Base-by-base conservation (phyloP, 2,888 invertebrate species). In the Calliopum simillimum region DNA sequence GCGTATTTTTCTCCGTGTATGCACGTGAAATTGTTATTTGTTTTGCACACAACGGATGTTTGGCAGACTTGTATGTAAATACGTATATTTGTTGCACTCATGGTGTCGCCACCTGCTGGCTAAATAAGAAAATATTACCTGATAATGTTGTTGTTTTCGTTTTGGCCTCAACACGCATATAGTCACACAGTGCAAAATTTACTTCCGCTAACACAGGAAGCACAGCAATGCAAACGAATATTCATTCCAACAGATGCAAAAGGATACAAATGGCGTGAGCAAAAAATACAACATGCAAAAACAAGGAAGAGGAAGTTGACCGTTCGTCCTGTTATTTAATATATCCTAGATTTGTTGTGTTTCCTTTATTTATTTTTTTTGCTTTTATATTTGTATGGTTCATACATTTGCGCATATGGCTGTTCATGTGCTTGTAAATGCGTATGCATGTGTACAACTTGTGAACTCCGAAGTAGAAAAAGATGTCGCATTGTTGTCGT, bases 291-390 rank as follows among this genome's bases (percentile, higher is more conserved):
- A 16, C 4, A 44, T 51, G 16, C 51, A 53, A 41, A 63, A 64
- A 78, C 78, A 80, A 73, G 73, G 79, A 81, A 80, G 74, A 73
- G 79, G 79, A 80, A 80, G 79, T 75, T 80, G 81, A 80, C 81
- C 80, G 78, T 73, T 77, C 68, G 76, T 55, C 25, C 33, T 67
- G 76, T 78, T 80, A 81, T 79, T 80, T 81, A 81, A 80, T 80
- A 81, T 79, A 80, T 81, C 81, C 80, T 79, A 79, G 78, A 80
- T 80, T 80, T 80, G 80, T 80, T 79, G 81, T 77, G 80, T 76
- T 79, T 79, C 78, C 78, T 75, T 74, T 77, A 72, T 68, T 59
- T 70, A n/a, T 68, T 72, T 71, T 69, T 62, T 67, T 76, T 59
- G 16, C n/a, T 33, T 25, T 49, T 12, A 47, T 14, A 55, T 13